Evolutionary conservation across 1,140 invertebrate genomes (phyloP).

Genomic region (Anagrus nilaparvatae): DNA sequence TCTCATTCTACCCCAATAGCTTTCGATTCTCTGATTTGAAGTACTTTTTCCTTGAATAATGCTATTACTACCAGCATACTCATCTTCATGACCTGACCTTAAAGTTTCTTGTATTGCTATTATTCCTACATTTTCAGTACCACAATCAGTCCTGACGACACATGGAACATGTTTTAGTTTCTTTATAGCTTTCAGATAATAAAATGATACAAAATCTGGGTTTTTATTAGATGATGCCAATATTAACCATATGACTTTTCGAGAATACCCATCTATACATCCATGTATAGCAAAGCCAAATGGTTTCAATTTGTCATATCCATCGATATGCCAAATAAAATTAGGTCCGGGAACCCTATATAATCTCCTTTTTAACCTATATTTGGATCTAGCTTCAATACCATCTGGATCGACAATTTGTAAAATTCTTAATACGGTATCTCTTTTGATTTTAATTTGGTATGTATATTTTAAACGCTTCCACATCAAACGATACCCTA

Average conservation of each 20-base stretch:
- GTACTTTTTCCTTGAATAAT: constrained; percentile 15
- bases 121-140: background rate
- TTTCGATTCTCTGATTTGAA: constrained; percentile 15
- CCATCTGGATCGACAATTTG: constrained; percentile 4
- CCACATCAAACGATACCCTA: background rate
- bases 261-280: constrained; percentile 26
- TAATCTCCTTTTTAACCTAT: constrained; percentile 11
- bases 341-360: constrained; percentile 23
- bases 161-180: too few relatives aligned
- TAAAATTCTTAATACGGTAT: background rate
- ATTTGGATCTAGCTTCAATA: background rate
- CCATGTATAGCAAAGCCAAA: constrained; percentile 23
- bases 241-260: constrained; percentile 22
- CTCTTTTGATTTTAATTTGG: background rate
- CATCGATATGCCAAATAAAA: constrained; percentile 26
- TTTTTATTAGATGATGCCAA: too few relatives aligned
- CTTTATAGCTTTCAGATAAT: too few relatives aligned
- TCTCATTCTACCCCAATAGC: constrained; percentile 13
- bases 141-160: too few relatives aligned
- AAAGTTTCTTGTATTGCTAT: background rate
- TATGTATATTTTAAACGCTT: background rate
- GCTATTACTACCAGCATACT: background rate
- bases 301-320: constrained; percentile 26
- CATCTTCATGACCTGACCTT: constrained; percentile 1
- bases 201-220: too few relatives aligned